Percentiles rank a stretch among this genome's conserved stretches.
phyloP scores from a whole-genome alignment of 2,888 invertebrate species.

The Vandiemenella viatica region DNA sequence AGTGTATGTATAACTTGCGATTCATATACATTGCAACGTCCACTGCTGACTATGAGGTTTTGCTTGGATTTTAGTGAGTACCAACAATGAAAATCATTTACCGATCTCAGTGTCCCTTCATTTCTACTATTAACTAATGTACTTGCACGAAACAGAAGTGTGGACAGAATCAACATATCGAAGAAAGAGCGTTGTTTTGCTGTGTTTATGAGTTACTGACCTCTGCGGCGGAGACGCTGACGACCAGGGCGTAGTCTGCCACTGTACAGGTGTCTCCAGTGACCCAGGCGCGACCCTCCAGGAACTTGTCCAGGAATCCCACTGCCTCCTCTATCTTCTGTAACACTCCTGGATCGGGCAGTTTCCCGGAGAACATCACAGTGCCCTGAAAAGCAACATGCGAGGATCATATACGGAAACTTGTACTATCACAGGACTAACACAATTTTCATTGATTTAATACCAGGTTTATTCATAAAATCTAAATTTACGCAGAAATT shows the following conservation, averaged over 20 bases:
- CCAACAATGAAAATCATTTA: no score
- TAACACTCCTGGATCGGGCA: slow-evolving; percentile 10
- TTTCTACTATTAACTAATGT: no score
- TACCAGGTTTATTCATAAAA: neutral
- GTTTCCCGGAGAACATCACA: slow-evolving; percentile 14
- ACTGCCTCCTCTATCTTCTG: slow-evolving; percentile 35
- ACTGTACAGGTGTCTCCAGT: slow-evolving; percentile 45
- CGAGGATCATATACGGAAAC: neutral
- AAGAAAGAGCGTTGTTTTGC: no score
- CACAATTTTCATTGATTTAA: neutral
- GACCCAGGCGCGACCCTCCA: slow-evolving; percentile 41
- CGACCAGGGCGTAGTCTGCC: slow-evolving; percentile 44
- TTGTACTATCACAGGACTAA: neutral
- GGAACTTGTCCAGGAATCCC: slow-evolving; percentile 41
- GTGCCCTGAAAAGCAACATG: slow-evolving; percentile 24
- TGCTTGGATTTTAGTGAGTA: no score
- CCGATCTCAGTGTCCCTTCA: no score
- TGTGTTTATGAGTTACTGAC: no score
- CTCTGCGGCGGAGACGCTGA: slow-evolving; percentile 38
- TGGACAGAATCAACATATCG: no score
- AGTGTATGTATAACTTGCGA: no score
- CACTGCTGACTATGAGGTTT: no score
- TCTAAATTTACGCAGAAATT: neutral
- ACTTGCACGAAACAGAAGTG: no score
- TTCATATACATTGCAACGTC: no score